phyloP scores from a whole-genome alignment of 2,113 vertebrate genomes.

The Coregonus clupeaformis region DNA sequence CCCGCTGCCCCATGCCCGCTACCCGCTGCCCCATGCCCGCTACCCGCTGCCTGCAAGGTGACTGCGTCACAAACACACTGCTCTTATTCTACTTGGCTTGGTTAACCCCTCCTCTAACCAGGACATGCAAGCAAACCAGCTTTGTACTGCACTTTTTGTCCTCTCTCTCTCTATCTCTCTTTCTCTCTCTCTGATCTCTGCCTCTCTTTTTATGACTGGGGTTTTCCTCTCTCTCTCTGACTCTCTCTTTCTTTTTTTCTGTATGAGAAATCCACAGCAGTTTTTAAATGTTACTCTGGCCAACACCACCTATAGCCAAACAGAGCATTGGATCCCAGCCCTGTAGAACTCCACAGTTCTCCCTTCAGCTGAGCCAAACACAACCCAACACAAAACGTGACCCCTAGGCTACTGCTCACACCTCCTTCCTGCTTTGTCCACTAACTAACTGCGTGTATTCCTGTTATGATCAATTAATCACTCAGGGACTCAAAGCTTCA shows the following conservation, averaged over 20 bases:
- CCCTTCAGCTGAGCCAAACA: slow-evolving; percentile 6
- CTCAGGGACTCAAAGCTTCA: slow-evolving; percentile 30
- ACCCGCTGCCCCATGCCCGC: too few relatives aligned
- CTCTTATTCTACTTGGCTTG: neutral
- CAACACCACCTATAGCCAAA: neutral
- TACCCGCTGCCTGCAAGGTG: neutral
- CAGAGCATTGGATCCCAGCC: neutral
- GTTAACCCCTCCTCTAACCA: too few relatives aligned
- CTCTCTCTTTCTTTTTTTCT: neutral
- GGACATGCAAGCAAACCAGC: too few relatives aligned
- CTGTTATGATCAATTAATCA: slow-evolving; percentile 25
- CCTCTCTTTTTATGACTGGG: neutral
- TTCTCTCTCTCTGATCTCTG: neutral
- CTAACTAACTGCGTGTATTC: slow-evolving; percentile 27
- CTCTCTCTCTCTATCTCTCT: neutral
- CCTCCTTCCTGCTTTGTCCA: slow-evolving; percentile 13
- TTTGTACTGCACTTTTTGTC: too few relatives aligned
- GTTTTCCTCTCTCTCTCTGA: neutral
- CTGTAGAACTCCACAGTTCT: slow-evolving; percentile 18
- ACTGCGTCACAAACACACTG: neutral
- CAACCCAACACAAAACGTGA: slow-evolving; percentile 33
- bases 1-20: neutral
- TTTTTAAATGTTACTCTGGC: slow-evolving; percentile 11
- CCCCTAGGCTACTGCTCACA: slow-evolving; percentile 9
- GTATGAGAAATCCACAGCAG: neutral